Percentiles rank a stretch among this genome's conserved stretches.
These are phyloP conservation scores for Pongo pygmaeus DNA, from an alignment of 2,113 vertebrate species.

Conservation along the genomic window DNA sequence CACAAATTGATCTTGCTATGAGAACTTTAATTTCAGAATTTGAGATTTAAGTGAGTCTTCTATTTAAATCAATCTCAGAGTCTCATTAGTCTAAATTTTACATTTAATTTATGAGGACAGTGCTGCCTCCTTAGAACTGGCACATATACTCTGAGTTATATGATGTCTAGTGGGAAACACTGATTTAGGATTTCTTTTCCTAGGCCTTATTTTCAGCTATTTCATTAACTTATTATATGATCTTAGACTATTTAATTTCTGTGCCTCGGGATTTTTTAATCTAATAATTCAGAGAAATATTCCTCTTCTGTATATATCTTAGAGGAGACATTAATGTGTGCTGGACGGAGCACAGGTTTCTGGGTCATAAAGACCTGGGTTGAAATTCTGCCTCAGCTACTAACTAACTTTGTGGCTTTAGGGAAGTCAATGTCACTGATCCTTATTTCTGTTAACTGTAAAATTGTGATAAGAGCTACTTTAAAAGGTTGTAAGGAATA, in stretches of 20 bases:
- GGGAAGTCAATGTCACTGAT: neutral
- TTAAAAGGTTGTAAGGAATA: neutral
- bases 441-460: neutral
- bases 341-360: neutral
- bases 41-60: slow-evolving; percentile 13
- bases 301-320: neutral
- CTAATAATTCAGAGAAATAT: neutral
- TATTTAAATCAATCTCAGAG: slow-evolving; percentile 13
- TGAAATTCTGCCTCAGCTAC: neutral
- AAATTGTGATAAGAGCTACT: neutral
- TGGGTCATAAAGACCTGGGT: neutral
- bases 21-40: slow-evolving; percentile 37
- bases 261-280: neutral
- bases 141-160: neutral
- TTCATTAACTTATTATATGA: slow-evolving; percentile 18
- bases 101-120: neutral
- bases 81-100: slow-evolving; percentile 37
- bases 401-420: neutral
- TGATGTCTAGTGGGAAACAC: neutral
- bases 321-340: neutral
- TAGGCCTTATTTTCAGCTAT: neutral
- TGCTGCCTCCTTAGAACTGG: neutral
- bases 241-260: neutral
- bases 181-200: neutral
- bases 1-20: slow-evolving; percentile 40